Base-by-base conservation (phyloP, 2,797 vertebrate genomes). In the Xiphorhynchus erythropygius region DNA sequence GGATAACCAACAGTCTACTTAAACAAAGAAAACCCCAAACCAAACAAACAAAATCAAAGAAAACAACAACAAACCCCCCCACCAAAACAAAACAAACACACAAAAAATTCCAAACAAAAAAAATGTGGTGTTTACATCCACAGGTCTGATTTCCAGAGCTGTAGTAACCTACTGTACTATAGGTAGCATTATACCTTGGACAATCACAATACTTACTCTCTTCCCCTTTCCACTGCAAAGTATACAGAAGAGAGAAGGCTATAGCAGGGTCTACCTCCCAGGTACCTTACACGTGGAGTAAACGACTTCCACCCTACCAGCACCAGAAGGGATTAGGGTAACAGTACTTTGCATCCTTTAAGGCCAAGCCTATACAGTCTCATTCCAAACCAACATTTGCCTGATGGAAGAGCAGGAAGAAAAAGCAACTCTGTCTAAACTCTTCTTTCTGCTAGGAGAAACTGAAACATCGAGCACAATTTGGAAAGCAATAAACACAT, bases 191-290 rank as follows among this genome's bases (percentile, higher is more conserved):
- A 47, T 3, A 77, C 10, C 46, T 53, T 44, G 64, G 21, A 60
- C 32, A 44, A 64, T 6, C 30, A 24, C 0, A 0, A 25, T 4
- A 28, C 18, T 69, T 60, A 15, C 32, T 21, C 14, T n/a, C 27
- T 41, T 44, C 53, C 76, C n/a, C 18, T 32, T 84, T 46, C 39
- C 47, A 35, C 39, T 15, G 10, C 35, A 5, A 64, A 81, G 15
- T 14, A 53, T 14, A 27, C 11, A 25, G 21, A 60, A 14, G 4
- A 87, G 39, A 50, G 30, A 19, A 62, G 35, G 35, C 63, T 42
- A 27, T 1, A 69, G 53, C 37, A 81, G 47, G 37, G 24, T 46
- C 68, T 63, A 22, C 12, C 50, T 24, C 11, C 35, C 47, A 13
- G 27, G 32, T 11, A 56, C 5, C 1, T 10, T 25, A 9, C 11